Evolutionary conservation across 2,888 invertebrate genomes (phyloP), one percentile per base, ranked within the genome.

Genomic region (Lottia scabra): DNA sequence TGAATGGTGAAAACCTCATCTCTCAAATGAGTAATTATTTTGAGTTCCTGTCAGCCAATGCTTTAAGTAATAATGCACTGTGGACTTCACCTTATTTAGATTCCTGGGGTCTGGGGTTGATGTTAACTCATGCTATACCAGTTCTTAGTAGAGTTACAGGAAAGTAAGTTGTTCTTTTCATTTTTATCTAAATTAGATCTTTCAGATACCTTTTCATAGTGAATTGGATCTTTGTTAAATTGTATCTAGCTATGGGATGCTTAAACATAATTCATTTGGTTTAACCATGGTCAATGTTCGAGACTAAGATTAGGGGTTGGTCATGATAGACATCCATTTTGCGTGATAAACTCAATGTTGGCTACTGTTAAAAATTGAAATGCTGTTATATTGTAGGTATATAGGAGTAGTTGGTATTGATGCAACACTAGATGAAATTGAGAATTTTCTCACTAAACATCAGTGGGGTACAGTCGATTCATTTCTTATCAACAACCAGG

Each of bases 61-160:
- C 89, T 6, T 81, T 83, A 75, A 87, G 84, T 27, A 85, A 83
- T 30, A 78, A 84, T 44, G 88, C 89, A 2, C 76, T 90, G 70
- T 90, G 90, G 90, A 90, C 90, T 1, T 87, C 90, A 6, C 90
- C 90, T 0, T 90, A 90, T 75, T 83, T 90, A 45, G 90, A 90
- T 79, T 84, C 88, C 15, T 89, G 88, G 84, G 89, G 89, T 1
- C 80, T 90, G n/a, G 89, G 90, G 5, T 81, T 90, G n/a, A 88
- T 89, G 86, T 87, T 90, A 46, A 90, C 90, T 0, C 85, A 90
- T 78, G 87, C 89, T n/a, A 84, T 90, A 63, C 89, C 90, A 12
- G 86, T 88, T 48, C 83, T 88, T 45, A 90, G 89, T 75, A 83
- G 81, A 30, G 78, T 83, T 8, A 84, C 84, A 65, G 85, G 85